Percentiles rank a stretch among this genome's conserved stretches.
Conservation (phyloP, 2,888 invertebrate species). For the Drosophila imparisetae region DNA sequence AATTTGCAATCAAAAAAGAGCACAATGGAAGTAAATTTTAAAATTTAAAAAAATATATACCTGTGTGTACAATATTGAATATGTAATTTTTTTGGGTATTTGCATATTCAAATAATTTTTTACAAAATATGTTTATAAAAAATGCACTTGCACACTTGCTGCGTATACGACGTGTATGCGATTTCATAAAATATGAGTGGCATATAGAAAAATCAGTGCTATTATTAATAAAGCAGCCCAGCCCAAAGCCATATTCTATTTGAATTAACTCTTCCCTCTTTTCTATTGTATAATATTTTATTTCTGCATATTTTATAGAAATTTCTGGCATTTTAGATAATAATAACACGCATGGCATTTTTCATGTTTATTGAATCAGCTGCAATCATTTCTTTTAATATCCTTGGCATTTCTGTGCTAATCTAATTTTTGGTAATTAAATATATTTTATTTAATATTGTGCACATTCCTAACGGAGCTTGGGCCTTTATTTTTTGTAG, state of each 20-base stretch:
- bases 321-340: conserved; percentile 16
- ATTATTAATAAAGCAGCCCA: conserved; percentile 34
- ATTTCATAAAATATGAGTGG: conserved; percentile 40
- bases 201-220: conserved; percentile 53
- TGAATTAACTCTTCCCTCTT: conserved; percentile 40
- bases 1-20: conserved; percentile 50
- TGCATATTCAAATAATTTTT: conserved; percentile 77
- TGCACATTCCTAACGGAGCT: neutral
- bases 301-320: conserved; percentile 40
- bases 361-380: conserved; percentile 22
- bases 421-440: conserved; percentile 21
- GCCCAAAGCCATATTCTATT: conserved; percentile 42
- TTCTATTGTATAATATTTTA: conserved; percentile 15
- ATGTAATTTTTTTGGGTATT: conserved; percentile 53
- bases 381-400: neutral
- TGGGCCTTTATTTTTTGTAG: neutral
- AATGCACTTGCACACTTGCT: conserved; percentile 14
- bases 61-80: conserved; percentile 29
- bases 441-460: conserved; percentile 14
- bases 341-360: conserved; percentile 17
- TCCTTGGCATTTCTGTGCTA: neutral
- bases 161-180: conserved; percentile 20
- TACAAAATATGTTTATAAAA: conserved; percentile 26
- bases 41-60: conserved; percentile 36
- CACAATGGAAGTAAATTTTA: conserved; percentile 41